Evolutionary conservation across 2,888 invertebrate species (phyloP).

Genomic region (Polydesmus complanatus): DNA sequence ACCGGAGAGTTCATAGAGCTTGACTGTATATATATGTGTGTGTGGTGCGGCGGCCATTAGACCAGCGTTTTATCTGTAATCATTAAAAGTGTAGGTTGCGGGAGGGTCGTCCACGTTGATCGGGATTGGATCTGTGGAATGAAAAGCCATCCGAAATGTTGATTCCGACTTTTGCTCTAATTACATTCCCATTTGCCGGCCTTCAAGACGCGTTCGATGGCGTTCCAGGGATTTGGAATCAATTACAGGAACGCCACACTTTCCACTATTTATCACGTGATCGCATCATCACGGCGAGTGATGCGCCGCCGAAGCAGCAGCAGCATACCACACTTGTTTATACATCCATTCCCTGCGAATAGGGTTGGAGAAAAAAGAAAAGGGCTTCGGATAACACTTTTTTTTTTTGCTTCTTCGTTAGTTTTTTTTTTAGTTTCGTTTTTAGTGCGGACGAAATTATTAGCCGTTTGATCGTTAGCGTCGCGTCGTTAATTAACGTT

Average conservation of each 20-base stretch:
- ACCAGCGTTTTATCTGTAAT: background rate
- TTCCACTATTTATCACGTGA: conserved; percentile 1
- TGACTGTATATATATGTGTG: background rate
- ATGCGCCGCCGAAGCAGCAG: background rate
- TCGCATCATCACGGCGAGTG: too few relatives aligned
- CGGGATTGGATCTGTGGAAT: background rate
- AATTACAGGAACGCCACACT: conserved; percentile 1
- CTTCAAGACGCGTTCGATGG: conserved; percentile 4
- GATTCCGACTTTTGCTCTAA: background rate
- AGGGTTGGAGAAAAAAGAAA: too few relatives aligned
- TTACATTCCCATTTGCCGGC: conserved; percentile 7
- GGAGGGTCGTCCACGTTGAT: background rate
- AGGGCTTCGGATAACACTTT: too few relatives aligned
- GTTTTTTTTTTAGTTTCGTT: too few relatives aligned
- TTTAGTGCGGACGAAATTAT: too few relatives aligned
- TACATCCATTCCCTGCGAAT: background rate
- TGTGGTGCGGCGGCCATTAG: background rate
- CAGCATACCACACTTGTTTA: background rate
- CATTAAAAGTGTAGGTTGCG: background rate
- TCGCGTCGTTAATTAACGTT: too few relatives aligned
- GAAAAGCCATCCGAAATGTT: background rate
- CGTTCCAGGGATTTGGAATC: conserved; percentile 12
- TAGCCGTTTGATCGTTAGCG: too few relatives aligned
- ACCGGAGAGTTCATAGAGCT: background rate
- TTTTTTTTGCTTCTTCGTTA: too few relatives aligned